A percentile compares a stretch with the other conserved stretches of the same genome.
Evolutionary conservation across 1,140 invertebrate genomes (phyloP).

Genomic region (Sycobia sp.): DNA sequence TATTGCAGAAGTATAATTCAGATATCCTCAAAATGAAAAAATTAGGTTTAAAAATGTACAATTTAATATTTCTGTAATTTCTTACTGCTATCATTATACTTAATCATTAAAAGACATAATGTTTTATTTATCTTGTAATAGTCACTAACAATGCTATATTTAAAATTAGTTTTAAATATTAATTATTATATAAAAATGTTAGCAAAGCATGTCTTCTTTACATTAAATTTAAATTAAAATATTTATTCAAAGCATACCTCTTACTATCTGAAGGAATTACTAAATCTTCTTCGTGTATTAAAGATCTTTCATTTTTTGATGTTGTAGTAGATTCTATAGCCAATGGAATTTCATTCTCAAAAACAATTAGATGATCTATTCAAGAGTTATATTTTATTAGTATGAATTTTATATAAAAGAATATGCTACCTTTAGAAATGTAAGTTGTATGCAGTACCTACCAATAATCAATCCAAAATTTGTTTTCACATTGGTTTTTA

Average conservation of each 20-base stretch:
- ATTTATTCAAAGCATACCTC: constrained; percentile 48
- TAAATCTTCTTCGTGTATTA: constrained; percentile 4
- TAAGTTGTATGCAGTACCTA: constrained; percentile 39
- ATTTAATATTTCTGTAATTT: too few relatives aligned
- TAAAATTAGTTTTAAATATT: too few relatives aligned
- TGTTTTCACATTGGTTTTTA: constrained; percentile 55
- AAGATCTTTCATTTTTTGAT: constrained; percentile 43
- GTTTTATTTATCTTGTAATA: too few relatives aligned
- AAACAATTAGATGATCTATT: constrained; percentile 62
- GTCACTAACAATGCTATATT: too few relatives aligned
- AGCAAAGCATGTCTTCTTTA: too few relatives aligned
- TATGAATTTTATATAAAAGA: constrained; percentile 36
- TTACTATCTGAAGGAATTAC: neutral
- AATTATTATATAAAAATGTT: too few relatives aligned
- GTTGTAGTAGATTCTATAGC: constrained; percentile 49
- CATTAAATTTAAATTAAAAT: too few relatives aligned
- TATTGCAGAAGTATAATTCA: too few relatives aligned
- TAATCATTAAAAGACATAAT: too few relatives aligned
- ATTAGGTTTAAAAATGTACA: too few relatives aligned
- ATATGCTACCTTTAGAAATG: constrained; percentile 27
- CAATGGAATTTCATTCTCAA: constrained; percentile 45
- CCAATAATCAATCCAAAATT: constrained; percentile 59
- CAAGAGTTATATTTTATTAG: constrained; percentile 37
- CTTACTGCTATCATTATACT: too few relatives aligned
- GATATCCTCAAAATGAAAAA: too few relatives aligned